A percentile compares a stretch with the other conserved stretches of the same genome.
Conservation (phyloP, 2,113 vertebrate genomes). For the Corythornis madagascariensis region DNA sequence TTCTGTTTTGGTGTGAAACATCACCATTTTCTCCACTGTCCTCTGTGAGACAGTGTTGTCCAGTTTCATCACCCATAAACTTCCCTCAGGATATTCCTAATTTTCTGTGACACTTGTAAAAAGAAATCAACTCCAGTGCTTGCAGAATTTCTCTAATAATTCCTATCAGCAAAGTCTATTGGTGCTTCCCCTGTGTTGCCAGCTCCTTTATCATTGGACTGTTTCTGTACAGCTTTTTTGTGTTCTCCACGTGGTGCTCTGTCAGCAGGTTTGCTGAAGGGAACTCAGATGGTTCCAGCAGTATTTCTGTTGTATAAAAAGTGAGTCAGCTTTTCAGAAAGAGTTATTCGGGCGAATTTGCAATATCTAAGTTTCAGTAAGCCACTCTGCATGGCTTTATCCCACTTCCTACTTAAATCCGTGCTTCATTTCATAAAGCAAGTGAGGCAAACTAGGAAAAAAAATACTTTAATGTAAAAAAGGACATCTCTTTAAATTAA, state of each 20-base stretch:
- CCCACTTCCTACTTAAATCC: not conserved
- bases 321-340: slow-evolving; percentile 43
- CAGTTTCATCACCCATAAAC: not conserved
- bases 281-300: not conserved
- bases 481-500: not conserved
- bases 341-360: not conserved
- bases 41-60: not conserved
- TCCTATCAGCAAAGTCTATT: not conserved
- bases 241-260: not conserved
- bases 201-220: not conserved
- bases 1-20: not conserved
- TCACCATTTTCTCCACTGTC: not conserved
- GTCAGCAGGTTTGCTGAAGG: slow-evolving; percentile 30
- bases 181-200: not conserved
- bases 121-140: not conserved
- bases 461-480: not conserved
- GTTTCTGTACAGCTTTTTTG: not conserved
- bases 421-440: not conserved
- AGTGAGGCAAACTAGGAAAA: not conserved
- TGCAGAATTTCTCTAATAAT: not conserved
- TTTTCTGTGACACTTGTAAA: not conserved
- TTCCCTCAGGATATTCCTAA: not conserved
- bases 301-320: slow-evolving; percentile 3
- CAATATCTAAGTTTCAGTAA: not conserved
- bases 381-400: not conserved